Evolutionary conservation across 2,797 vertebrate species (phyloP), one percentile per base, ranked within the genome.

Genomic region (Acanthurus leucopareius): DNA sequence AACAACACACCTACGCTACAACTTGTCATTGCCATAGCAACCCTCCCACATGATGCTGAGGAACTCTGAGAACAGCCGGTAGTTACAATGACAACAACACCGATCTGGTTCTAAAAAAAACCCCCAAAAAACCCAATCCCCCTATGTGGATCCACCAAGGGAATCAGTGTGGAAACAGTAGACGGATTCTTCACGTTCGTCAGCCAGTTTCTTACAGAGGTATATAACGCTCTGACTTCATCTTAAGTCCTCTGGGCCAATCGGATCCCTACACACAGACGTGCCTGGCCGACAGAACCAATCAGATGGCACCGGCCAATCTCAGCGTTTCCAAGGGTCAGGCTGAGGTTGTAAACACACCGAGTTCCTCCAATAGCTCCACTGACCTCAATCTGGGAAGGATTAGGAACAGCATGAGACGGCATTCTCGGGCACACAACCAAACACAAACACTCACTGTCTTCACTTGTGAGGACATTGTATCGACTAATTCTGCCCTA

Each of bases 1-100:
- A 92, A 94, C 88, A 88, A 91, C 92, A 86, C 93, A 94, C 91
- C 93, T 92, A 94, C 92, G 84, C 90, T 93, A 94, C 91, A 92
- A 92, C 91, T 88, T 89, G 72, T 84, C 77, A 75, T 95, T 73
- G 74, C 92, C 88, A 93, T 92, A 83, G 93, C 91, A 94, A 95
- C 94, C 72, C 87, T 90, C 89, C 93, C 84, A 92, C 90, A 87
- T 72, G 84, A 86, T 73, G 84, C 83, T 56, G 66, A 60, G 62
- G 82, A 73, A 74, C 70, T 84, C 70, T 59, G 78, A 86, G 72
- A 90, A 90, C 83, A 89, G 78, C 78, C 68, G 10, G 63, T 79
- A 84, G 86, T 91, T 88, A 88, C 86, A 85, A 88, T 86, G 25
- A 25, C 25, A 88, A 90, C 87, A 86, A 90, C 86, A 22, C 4